These are phyloP conservation scores for Tineola bisselliella DNA, from an alignment of 2,888 invertebrate species.

Conservation along the genomic window DNA sequence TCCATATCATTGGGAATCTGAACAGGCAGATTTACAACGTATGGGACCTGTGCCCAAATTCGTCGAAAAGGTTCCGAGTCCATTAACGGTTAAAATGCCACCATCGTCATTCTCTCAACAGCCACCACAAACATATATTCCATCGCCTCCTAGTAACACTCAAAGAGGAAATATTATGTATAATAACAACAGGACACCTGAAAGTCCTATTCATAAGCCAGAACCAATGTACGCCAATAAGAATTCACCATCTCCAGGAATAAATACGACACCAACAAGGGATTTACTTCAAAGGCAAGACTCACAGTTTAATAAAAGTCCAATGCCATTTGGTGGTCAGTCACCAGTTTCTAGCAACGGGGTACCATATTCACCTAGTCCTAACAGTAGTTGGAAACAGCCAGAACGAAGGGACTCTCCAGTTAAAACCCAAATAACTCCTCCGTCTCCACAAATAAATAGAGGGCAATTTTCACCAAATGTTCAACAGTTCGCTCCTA, in stretches of 20 bases:
- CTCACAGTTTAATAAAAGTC: conserved; percentile 62
- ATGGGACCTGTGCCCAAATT: conserved; percentile 59
- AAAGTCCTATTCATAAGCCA: conserved; percentile 57
- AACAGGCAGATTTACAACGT: conserved; percentile 64
- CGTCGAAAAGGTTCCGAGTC: conserved; percentile 55
- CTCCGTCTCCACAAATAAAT: conserved; percentile 33
- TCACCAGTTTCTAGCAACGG: conserved; percentile 40
- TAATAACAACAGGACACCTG: conserved; percentile 43
- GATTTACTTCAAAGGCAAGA: conserved; percentile 56
- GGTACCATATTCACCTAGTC: conserved; percentile 45
- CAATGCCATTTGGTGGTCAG: conserved; percentile 50
- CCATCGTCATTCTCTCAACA: conserved; percentile 49
- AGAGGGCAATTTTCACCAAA: conserved; percentile 40
- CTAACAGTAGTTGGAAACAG: conserved; percentile 59
- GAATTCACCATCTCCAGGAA: conserved; percentile 39
- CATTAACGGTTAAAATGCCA: conserved; percentile 55
- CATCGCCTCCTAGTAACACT: conserved; percentile 37
- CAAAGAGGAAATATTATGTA: conserved; percentile 30
- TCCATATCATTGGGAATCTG: conserved; percentile 72
- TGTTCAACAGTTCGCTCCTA: conserved; percentile 16
- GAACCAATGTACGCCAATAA: conserved; percentile 58
- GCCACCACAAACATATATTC: conserved; percentile 46
- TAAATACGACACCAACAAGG: conserved; percentile 45
- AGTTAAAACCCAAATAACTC: conserved; percentile 30
- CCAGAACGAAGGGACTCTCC: conserved; percentile 58